A percentile compares a stretch with the other conserved stretches of the same genome.
Evolutionary conservation across 2,797 vertebrate species (phyloP).

Genomic region (Pelochelys cantorii): DNA sequence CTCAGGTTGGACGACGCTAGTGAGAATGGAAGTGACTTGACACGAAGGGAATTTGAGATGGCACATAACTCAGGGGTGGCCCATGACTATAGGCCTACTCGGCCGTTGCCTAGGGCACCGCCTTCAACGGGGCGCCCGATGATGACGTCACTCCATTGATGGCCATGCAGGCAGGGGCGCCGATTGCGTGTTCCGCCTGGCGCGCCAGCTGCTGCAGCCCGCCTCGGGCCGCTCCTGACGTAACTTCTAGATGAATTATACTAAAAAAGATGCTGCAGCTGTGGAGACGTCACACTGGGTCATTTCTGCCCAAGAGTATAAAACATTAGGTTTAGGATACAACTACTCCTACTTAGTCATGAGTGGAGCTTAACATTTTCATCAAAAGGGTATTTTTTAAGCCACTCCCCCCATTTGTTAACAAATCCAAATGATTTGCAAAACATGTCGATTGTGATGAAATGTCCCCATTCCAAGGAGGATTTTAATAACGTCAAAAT

Average conservation of each 20-base stretch:
- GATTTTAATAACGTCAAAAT: neutral
- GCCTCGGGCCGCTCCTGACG: too few relatives aligned
- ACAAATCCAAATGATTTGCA: neutral
- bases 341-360: neutral
- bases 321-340: neutral
- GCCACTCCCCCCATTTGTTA: too few relatives aligned
- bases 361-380: neutral
- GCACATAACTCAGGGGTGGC: too few relatives aligned
- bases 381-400: neutral
- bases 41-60: neutral
- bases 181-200: too few relatives aligned
- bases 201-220: too few relatives aligned
- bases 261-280: neutral
- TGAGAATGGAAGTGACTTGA: neutral
- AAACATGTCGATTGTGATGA: neutral
- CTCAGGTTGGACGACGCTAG: neutral
- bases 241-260: neutral
- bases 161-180: too few relatives aligned
- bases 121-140: too few relatives aligned
- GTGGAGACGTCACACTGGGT: neutral
- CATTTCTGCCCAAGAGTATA: neutral
- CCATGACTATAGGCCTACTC: too few relatives aligned
- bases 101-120: too few relatives aligned
- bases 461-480: neutral
- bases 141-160: too few relatives aligned